Base-by-base conservation (phyloP, 1,140 invertebrate species). In the Drosophila gunungcola region DNA sequence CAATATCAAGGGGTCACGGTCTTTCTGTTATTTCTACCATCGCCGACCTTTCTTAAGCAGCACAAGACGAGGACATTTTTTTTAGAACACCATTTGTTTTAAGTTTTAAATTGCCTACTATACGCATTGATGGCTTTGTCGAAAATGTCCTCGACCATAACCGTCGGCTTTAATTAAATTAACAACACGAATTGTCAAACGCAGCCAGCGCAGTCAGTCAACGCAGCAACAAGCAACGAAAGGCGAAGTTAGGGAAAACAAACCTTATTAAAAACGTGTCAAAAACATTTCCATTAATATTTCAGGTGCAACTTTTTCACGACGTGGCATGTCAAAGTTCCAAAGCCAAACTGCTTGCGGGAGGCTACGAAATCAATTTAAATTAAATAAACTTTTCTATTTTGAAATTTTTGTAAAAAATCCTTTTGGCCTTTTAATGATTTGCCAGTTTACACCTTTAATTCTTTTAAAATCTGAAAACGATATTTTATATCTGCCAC, bases 251-350 rank as follows among this genome's bases (percentile, higher is more conserved):
- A 12, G 51, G 41, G 34, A 36, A 48, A 58, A 41, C 64, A 80
- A 64, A 86, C 61, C 82, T 86, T 86, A 86, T 86, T 86, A 86
- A 86, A 86, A 86, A 86, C 78, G 82, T 86, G 82, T 88, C 82
- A 86, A 78, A 86, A 88, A 88, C 82, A 86, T 88, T 86, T 88
- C 82, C 78, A 79, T 86, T 88, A 86, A 86, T 86, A 86, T 86
- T 88, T 86, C 78, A 86, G 84, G 69, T 82, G 62, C 61, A 82
- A 78, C 60, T 80, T 80, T 80, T 77, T 78, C 54, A 45, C 56
- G 54, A 73, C 73, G 60, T 32, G 49, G 75, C 83, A 61, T 84
- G 78, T 81, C 83, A 86, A 88, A 86, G 70, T 86, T 67, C 72
- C 73, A 75, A 76, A 75, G 74, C 72, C 69, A 74, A 75, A 75